Evolutionary conservation across 2,113 vertebrate genomes (phyloP), one percentile per base, ranked within the genome.

Genomic region (Eulacestoma nigropectus): DNA sequence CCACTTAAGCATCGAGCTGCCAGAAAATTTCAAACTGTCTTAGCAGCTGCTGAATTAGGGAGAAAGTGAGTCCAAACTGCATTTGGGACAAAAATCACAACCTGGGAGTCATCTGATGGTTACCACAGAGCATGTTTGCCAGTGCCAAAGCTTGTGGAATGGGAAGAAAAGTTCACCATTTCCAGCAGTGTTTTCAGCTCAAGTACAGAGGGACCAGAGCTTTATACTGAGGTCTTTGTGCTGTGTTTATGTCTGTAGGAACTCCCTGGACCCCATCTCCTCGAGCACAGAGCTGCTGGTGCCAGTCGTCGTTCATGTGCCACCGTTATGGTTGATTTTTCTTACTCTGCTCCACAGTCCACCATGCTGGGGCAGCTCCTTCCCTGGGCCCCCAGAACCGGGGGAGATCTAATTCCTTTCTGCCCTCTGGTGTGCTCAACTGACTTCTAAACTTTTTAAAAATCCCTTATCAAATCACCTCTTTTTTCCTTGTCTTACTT

Each of bases 121-220:
- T 96, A 46, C 96, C 96, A 94, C 80, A 96, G 95, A 53, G 92
- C 30, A 0, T 13, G 9, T 78, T 53, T 86, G 60, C 44, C 64
- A 32, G 56, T 95, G 93, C 95, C 96, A 96, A 93, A 93, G 76
- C 93, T 57, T 86, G 88, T 93, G 85, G 85, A 60, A 56, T 37
- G 44, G 76, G 76, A 92, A 80, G 90, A 63, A 91, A 90, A 84
- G 60, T 47, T 94, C 73, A 35, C 29, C 16, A 1, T 78, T 95
- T 80, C 76, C 83, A 95, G 88, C 72, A 94, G 47, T 11, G 41
- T 86, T 94, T 91, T 83, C 84, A 81, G 59, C 86, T 91, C 53
- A 10, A 13, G 27, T 5, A 17, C 27, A 74, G 85, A 82, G 60
- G 32, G 76, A 30, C 23, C 55, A 77, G 87, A 79, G 60, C 52